phyloP scores from a whole-genome alignment of 2,113 vertebrate species.

The Neogale vison region DNA sequence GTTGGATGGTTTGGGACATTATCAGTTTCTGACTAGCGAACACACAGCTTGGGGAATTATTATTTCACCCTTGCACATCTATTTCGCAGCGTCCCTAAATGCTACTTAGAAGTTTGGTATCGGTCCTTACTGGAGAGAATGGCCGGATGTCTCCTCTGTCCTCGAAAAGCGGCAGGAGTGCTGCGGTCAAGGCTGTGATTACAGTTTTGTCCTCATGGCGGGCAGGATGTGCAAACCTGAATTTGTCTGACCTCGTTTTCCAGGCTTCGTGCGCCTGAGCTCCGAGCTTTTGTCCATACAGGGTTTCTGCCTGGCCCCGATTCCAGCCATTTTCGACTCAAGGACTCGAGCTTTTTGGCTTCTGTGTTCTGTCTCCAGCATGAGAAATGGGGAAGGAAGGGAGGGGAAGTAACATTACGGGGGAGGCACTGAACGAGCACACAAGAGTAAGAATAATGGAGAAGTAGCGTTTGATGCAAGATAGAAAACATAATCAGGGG shows the following conservation, averaged over 20 bases:
- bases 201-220: background rate
- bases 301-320: background rate
- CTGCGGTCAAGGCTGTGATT: background rate
- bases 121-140: background rate
- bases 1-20: background rate
- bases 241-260: conserved; percentile 51
- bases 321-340: background rate
- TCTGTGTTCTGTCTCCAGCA: background rate
- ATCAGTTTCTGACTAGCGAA: conserved; percentile 1
- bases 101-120: background rate
- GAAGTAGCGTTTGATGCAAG: background rate
- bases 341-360: background rate
- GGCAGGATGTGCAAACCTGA: background rate
- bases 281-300: background rate
- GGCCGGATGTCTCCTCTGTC: background rate
- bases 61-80: background rate
- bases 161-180: background rate
- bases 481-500: background rate
- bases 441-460: background rate
- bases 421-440: background rate
- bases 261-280: background rate
- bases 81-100: background rate
- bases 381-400: background rate
- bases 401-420: background rate
- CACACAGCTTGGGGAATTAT: background rate